phyloP scores from a whole-genome alignment of 2,113 vertebrate species.

The Prolemur simus region DNA sequence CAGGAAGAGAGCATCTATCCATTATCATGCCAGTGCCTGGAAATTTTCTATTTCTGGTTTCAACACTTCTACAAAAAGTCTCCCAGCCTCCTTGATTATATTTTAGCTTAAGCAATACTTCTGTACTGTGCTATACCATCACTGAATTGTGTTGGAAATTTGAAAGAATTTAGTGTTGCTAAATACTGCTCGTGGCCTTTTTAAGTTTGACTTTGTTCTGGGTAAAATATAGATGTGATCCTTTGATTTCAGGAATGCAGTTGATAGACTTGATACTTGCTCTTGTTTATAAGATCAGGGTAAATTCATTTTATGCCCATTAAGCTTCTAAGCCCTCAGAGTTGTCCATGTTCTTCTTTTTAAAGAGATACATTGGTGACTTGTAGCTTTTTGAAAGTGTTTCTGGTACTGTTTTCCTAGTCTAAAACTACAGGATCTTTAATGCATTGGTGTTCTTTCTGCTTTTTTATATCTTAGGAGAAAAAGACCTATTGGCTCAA shows the following conservation, averaged over 20 bases:
- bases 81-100: background rate
- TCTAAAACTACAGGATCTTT: background rate
- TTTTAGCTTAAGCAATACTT: conserved; percentile 18
- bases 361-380: background rate
- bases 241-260: background rate
- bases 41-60: conserved; percentile 59
- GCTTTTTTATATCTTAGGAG: background rate
- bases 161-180: conserved; percentile 35
- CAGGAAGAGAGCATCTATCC: conserved; percentile 57
- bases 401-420: background rate
- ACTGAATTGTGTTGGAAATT: conserved; percentile 41
- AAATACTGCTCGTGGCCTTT: background rate
- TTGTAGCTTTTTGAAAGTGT: background rate
- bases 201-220: conserved; percentile 35
- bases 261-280: background rate
- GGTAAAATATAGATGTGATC: conserved; percentile 24
- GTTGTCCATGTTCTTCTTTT: background rate
- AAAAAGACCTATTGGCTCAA: background rate
- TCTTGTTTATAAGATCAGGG: conserved; percentile 30
- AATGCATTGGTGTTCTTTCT: background rate
- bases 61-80: background rate
- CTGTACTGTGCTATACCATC: background rate
- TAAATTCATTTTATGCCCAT: conserved; percentile 29
- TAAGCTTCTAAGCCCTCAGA: background rate
- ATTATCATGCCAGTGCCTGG: conserved; percentile 40